These are phyloP conservation scores for Synodontis membranacea DNA, from an alignment of 2,113 vertebrate species.

Conservation along the genomic window DNA sequence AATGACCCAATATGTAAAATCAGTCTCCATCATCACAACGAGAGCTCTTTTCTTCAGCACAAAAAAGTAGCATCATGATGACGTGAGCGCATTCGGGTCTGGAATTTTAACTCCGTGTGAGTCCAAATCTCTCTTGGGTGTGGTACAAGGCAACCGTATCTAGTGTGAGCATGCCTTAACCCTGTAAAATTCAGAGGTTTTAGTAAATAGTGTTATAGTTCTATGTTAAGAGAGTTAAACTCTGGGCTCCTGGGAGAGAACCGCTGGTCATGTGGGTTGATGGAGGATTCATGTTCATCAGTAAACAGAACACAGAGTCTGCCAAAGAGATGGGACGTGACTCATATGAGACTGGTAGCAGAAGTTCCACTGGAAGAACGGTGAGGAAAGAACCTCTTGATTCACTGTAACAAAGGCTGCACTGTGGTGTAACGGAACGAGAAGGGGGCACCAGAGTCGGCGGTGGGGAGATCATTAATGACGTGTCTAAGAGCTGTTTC, in stretches of 20 bases:
- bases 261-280: too few relatives aligned
- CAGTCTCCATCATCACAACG: too few relatives aligned
- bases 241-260: neutral
- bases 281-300: neutral
- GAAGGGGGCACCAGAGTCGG: neutral
- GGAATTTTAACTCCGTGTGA: too few relatives aligned
- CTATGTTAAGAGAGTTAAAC: neutral
- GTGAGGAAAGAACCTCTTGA: neutral
- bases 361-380: neutral
- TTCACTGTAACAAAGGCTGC: neutral
- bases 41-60: too few relatives aligned
- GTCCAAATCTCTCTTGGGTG: too few relatives aligned
- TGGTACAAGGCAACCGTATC: too few relatives aligned
- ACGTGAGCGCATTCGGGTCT: too few relatives aligned
- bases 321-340: neutral
- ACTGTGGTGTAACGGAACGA: neutral
- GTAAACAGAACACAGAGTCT: neutral
- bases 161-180: too few relatives aligned
- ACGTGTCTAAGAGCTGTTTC: neutral
- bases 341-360: neutral
- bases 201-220: neutral
- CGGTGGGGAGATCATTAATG: neutral
- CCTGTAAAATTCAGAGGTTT: neutral
- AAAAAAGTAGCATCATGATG: too few relatives aligned
- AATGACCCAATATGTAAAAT: too few relatives aligned